A percentile compares a stretch with the other conserved stretches of the same genome.
phyloP scores from a whole-genome alignment of 2,888 invertebrate genomes.

The Dyspetes luteomarginatus region DNA sequence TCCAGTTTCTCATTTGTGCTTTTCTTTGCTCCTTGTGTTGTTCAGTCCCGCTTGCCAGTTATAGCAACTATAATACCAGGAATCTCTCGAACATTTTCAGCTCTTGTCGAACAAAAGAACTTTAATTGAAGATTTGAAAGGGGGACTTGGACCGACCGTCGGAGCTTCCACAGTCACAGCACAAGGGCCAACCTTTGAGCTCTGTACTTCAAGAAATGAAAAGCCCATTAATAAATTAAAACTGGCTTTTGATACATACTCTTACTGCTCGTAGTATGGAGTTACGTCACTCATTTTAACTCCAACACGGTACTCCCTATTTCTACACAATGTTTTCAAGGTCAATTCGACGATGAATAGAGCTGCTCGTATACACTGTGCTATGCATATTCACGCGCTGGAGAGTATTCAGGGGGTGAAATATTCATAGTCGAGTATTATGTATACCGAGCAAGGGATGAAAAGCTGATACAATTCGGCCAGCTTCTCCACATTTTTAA shows the following conservation, averaged over 20 bases:
- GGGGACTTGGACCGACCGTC: not conserved
- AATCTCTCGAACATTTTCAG: not conserved
- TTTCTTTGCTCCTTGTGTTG: not conserved
- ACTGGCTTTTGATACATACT: conserved; percentile 61
- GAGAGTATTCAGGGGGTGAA: not conserved
- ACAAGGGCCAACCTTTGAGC: not conserved
- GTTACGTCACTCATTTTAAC: not conserved
- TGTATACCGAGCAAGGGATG: conserved; percentile 21
- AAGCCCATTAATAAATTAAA: conserved; percentile 77
- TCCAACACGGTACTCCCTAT: not conserved
- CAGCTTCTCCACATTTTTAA: no score
- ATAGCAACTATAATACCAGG: not conserved
- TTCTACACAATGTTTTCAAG: not conserved
- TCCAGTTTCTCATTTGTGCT: not conserved
- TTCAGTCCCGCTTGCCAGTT: not conserved
- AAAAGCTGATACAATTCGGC: no score
- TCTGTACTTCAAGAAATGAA: conserved; percentile 65
- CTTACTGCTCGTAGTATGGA: conserved; percentile 4
- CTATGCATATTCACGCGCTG: not conserved
- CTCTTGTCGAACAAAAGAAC: not conserved
- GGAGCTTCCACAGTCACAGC: no score
- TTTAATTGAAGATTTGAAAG: not conserved
- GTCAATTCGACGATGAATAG: not conserved
- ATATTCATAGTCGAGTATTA: not conserved
- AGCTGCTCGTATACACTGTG: not conserved